Conservation (phyloP, 2,113 vertebrate species). For the Octodon degus region DNA sequence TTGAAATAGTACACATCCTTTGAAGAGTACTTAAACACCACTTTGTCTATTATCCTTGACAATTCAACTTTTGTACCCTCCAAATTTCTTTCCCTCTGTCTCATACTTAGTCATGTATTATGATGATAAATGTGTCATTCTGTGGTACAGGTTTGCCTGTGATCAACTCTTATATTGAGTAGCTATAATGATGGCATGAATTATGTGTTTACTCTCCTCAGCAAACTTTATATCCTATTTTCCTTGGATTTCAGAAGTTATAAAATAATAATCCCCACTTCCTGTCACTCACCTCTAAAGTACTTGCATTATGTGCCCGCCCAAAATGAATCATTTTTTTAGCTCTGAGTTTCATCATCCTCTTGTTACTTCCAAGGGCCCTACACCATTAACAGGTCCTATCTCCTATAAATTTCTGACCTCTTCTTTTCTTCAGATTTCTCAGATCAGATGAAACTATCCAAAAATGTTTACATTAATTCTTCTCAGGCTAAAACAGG, state of each 20-base stretch:
- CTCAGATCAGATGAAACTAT: neutral
- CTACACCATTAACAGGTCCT: neutral
- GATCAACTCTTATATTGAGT: neutral
- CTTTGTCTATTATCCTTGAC: neutral
- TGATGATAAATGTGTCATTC: neutral
- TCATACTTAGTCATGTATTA: neutral
- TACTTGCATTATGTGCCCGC: neutral
- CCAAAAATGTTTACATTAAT: neutral
- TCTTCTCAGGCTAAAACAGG: neutral
- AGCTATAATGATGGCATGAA: neutral
- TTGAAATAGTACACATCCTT: neutral
- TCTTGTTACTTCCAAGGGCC: neutral
- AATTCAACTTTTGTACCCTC: neutral
- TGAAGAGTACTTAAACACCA: neutral
- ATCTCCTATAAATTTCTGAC: neutral
- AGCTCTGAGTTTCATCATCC: neutral
- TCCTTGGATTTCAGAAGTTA: constrained; percentile 30
- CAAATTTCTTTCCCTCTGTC: neutral
- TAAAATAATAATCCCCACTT: neutral
- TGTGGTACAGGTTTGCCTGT: neutral
- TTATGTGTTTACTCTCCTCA: neutral
- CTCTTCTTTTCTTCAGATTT: neutral
- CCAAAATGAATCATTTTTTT: neutral
- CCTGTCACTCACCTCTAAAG: neutral
- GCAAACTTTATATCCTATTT: neutral